Conservation (phyloP, 2,888 invertebrate species). For the Odontothrips loti region DNA sequence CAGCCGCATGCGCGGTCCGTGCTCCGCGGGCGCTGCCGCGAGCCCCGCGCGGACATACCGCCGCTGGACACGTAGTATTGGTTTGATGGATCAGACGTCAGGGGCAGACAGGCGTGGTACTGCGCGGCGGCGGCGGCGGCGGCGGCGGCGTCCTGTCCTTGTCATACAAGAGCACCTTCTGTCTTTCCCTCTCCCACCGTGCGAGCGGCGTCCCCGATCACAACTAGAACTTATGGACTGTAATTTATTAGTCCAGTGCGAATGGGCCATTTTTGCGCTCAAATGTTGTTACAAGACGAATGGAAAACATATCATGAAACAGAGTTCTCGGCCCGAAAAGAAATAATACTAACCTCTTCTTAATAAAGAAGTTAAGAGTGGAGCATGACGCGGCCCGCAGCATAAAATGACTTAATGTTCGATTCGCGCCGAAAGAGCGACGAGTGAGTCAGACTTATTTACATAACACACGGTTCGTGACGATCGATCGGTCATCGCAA, state of each 20-base stretch:
- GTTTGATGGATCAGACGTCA: neutral
- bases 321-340: too few relatives aligned
- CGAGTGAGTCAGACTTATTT: slow-evolving; percentile 12
- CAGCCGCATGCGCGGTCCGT: too few relatives aligned
- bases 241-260: too few relatives aligned
- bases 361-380: neutral
- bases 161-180: neutral
- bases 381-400: slow-evolving; percentile 2
- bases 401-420: slow-evolving; percentile 17
- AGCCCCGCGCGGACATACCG: too few relatives aligned
- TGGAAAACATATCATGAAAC: too few relatives aligned
- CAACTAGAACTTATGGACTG: too few relatives aligned
- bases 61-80: neutral
- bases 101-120: neutral
- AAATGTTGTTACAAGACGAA: too few relatives aligned
- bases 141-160: too few relatives aligned
- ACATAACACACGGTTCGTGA: slow-evolving; percentile 23
- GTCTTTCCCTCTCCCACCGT: neutral
- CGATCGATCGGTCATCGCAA: slow-evolving; percentile 9
- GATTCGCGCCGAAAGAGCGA: slow-evolving; percentile 5
- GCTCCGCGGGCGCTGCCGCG: too few relatives aligned
- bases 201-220: too few relatives aligned
- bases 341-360: too few relatives aligned
- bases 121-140: neutral
- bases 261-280: too few relatives aligned